These are phyloP conservation scores for Agapornis roseicollis DNA, from an alignment of 2,113 vertebrate genomes.

Conservation along the genomic window DNA sequence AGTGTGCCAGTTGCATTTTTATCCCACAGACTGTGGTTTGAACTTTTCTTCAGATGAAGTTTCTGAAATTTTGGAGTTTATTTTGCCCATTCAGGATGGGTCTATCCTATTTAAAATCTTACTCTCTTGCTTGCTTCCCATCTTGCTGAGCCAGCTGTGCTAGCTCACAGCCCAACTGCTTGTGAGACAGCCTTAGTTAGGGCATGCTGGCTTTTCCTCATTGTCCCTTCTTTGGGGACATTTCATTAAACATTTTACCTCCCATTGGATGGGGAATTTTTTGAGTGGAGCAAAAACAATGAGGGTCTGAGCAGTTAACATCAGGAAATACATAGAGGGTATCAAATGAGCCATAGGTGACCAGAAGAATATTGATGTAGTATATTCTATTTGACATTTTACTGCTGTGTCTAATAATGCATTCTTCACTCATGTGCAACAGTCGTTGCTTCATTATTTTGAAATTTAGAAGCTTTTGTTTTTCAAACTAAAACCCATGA, in stretches of 20 bases:
- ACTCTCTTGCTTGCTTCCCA: neutral
- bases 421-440: neutral
- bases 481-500: neutral
- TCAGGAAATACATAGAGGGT: neutral
- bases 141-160: neutral
- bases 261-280: neutral
- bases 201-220: neutral
- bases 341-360: constrained; percentile 51
- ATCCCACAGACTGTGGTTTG: neutral
- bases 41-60: neutral
- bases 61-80: neutral
- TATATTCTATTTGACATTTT: constrained; percentile 42
- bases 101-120: neutral
- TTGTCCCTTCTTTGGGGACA: neutral
- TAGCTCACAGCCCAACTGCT: neutral
- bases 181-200: neutral
- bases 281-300: constrained; percentile 44
- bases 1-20: rapidly evolving
- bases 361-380: constrained; percentile 23
- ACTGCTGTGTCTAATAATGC: constrained; percentile 22
- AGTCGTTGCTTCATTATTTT: constrained; percentile 34
- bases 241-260: constrained; percentile 36
- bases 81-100: neutral
- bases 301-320: constrained; percentile 51
- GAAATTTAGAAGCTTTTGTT: constrained; percentile 50